A percentile compares a stretch with the other conserved stretches of the same genome.
These are phyloP conservation scores for Pangasius mekongensis DNA, from an alignment of 2,797 vertebrate genomes.

Conservation along the genomic window DNA sequence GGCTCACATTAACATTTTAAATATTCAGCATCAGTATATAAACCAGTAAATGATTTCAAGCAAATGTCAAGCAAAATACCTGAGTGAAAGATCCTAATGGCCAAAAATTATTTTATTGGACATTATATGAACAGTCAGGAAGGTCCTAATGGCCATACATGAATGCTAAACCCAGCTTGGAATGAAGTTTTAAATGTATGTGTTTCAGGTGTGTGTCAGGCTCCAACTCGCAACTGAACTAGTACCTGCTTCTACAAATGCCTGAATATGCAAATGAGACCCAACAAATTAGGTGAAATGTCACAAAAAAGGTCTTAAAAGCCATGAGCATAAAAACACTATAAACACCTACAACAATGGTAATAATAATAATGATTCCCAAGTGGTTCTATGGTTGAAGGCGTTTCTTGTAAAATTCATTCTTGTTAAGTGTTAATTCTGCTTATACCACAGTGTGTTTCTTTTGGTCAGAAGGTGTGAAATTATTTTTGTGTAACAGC, in stretches of 20 bases:
- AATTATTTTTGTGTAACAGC: neutral
- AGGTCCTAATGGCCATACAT: neutral
- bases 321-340: neutral
- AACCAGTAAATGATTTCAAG: neutral
- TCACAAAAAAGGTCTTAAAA: neutral
- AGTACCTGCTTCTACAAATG: neutral
- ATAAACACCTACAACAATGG: neutral
- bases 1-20: neutral
- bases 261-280: neutral
- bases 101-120: neutral
- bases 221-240: neutral
- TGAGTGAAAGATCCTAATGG: neutral
- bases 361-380: neutral
- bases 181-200: neutral
- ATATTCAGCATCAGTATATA: neutral
- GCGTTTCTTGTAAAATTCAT: neutral
- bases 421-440: neutral
- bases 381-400: neutral
- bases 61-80: neutral
- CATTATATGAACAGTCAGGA: neutral
- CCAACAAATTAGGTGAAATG: neutral
- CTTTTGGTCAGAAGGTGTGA: neutral
- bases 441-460: neutral
- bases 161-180: neutral
- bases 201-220: neutral